phyloP scores from a whole-genome alignment of 1,140 invertebrate species.

The Drusus annulatus region DNA sequence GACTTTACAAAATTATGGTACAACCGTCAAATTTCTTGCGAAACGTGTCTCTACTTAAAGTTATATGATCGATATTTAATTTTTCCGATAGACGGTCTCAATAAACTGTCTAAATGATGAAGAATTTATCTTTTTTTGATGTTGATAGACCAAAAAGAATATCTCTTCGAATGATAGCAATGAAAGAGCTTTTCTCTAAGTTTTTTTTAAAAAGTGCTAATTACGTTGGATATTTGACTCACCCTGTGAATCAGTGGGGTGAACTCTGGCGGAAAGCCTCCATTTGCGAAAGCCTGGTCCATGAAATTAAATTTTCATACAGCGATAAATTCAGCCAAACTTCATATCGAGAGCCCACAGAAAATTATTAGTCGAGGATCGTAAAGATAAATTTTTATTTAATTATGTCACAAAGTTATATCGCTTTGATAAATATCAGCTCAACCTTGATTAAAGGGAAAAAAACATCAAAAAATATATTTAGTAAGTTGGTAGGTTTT shows the following conservation, averaged over 20 bases:
- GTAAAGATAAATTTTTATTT: not conserved
- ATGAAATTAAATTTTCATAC: slow-evolving; percentile 60
- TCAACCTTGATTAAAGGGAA: no score
- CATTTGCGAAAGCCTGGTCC: slow-evolving; percentile 54
- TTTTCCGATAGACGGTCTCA: no score
- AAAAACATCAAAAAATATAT: no score
- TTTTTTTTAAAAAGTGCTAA: not conserved
- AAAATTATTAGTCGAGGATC: not conserved
- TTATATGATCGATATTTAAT: no score
- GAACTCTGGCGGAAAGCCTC: slow-evolving; percentile 49
- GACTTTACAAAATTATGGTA: no score
- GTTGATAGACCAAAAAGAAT: no score
- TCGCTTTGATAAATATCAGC: no score
- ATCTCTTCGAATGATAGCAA: no score
- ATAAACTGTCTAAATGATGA: not conserved
- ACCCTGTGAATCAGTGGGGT: slow-evolving; percentile 44
- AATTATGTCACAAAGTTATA: not conserved
- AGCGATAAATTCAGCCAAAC: slow-evolving; percentile 55
- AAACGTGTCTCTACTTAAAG: no score
- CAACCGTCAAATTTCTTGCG: no score
- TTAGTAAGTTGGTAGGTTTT: no score
- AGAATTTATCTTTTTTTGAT: not conserved
- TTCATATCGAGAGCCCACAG: slow-evolving; percentile 15
- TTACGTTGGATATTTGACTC: not conserved
- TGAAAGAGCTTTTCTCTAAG: no score